Evolutionary conservation across 2,888 invertebrate species (phyloP).

Genomic region (Clanis bilineata): DNA sequence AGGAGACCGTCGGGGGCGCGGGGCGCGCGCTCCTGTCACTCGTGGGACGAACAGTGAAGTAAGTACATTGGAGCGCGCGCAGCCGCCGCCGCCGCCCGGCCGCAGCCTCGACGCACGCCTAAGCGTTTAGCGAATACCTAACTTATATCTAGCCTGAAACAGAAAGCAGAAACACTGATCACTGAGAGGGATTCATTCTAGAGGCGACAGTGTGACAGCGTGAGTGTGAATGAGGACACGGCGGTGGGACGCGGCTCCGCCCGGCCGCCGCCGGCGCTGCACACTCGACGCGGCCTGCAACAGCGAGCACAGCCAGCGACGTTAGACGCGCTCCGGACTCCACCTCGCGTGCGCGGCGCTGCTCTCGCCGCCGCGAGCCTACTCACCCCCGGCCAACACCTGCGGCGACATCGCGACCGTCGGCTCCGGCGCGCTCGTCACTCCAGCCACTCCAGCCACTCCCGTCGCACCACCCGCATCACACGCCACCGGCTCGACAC

Average conservation of each 20-base stretch:
- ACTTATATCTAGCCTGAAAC: conserved; percentile 80
- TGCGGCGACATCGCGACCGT: conserved; percentile 25
- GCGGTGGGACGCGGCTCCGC: conserved; percentile 21
- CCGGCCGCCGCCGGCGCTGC: conserved; percentile 20
- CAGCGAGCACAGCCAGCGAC: conserved; percentile 42
- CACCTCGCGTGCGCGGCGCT: conserved; percentile 15
- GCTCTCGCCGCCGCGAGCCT: conserved; percentile 6
- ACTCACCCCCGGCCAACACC: conserved; percentile 14
- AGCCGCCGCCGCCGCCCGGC: conserved; percentile 46
- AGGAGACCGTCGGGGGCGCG: conserved; percentile 15
- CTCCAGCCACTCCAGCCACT: conserved; percentile 21
- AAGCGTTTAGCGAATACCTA: conserved; percentile 63
- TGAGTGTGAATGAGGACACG: conserved; percentile 29
- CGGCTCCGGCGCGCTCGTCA: neutral
- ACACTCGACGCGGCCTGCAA: conserved; percentile 35
- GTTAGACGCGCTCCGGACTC: conserved; percentile 20
- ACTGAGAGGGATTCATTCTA: conserved; percentile 57
- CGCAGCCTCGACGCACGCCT: conserved; percentile 42
- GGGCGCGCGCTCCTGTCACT: conserved; percentile 26
- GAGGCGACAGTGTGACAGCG: conserved; percentile 43
- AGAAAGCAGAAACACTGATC: conserved; percentile 79
- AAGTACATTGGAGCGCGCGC: conserved; percentile 59
- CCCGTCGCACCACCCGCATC: no score
- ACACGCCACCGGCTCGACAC: conserved; percentile 17
- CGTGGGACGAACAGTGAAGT: conserved; percentile 51